Percentiles rank a stretch among this genome's conserved stretches.
Evolutionary conservation across 1,140 invertebrate genomes (phyloP).

Genomic region (Papilio glaucus): DNA sequence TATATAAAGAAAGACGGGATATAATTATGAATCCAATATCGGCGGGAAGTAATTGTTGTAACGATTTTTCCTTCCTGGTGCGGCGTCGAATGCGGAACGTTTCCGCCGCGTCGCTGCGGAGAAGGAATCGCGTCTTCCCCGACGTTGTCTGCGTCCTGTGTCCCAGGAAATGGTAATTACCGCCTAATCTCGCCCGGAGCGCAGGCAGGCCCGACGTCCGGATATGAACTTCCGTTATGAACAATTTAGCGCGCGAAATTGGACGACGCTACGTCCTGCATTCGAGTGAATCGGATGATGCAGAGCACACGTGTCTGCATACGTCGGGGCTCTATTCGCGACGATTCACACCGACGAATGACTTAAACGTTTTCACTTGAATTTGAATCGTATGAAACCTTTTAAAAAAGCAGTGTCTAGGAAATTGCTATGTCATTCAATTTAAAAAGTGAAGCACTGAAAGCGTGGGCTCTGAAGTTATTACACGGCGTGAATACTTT

Average conservation of each 20-base stretch:
- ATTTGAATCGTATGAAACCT: conserved; percentile 64
- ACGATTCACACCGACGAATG: conserved; percentile 62
- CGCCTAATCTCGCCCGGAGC: conserved; percentile 84
- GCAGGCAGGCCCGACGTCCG: conserved; percentile 78
- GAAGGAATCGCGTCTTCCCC: conserved; percentile 64
- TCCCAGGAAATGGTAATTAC: conserved; percentile 85
- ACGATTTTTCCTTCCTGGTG: conserved; percentile 61
- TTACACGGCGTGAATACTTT: conserved; percentile 37
- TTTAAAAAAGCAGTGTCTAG: conserved; percentile 57
- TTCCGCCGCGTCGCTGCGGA: conserved; percentile 58
- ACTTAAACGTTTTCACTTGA: conserved; percentile 56
- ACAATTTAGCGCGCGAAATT: conserved; percentile 86
- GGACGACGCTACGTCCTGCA: conserved; percentile 79
- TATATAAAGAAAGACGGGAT: conserved; percentile 40
- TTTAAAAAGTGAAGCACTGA: conserved; percentile 55
- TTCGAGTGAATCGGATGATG: conserved; percentile 70
- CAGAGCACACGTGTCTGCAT: conserved; percentile 57
- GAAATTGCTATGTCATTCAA: conserved; percentile 56
- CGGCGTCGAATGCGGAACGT: conserved; percentile 56
- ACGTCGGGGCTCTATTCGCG: conserved; percentile 62
- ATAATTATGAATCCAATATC: conserved; percentile 47
- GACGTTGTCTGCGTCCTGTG: conserved; percentile 78
- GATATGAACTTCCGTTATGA: conserved; percentile 87
- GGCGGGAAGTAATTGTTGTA: conserved; percentile 48
- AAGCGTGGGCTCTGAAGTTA: conserved; percentile 39